Base-by-base conservation (phyloP, 2,113 vertebrate species). In the Tretioscincus oriximinensis region DNA sequence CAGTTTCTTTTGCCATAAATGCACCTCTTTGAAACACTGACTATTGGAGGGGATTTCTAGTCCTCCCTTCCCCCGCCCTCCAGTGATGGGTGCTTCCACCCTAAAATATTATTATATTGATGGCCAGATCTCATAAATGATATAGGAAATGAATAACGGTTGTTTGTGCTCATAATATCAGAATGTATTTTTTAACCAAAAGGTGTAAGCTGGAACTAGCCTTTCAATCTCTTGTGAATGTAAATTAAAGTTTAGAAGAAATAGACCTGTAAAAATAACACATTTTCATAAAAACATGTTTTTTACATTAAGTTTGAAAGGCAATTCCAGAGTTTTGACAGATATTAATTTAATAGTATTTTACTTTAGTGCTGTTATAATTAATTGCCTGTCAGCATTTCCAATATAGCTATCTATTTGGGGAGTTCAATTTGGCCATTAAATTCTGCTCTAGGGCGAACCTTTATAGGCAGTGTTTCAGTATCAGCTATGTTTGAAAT, bases 331-430 rank as follows among this genome's bases (percentile, higher is more conserved):
- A 89, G 80, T 88, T 87, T 64, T 84, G 80, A 60, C 82, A 85
- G 82, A 29, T 74, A 77, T 89, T 86, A 80, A 88, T 90, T 90
- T 90, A 92, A 85, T 80, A 82, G 31, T 79, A 81, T 91, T 81
- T 90, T 90, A 85, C 64, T 87, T 89, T 86, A 92, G 81, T 88
- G 89, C 85, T 67, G 4, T 41, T 85, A 80, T 86, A 90, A 87
- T 24, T 82, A 91, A 91, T 82, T 82, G 81, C 58, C 85, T 85
- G 83, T 86, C 87, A 85, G 80, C 74, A 78, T 47, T 83, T 92
- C 91, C 90, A 93, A 92, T 91, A 87, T 73, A 91, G 90, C 84
- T 84, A 90, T 77, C 90, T 88, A 86, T 90, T 87, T 86, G 9
- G 83, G 81, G 80, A 88, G 90, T 86, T 86, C 51, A 73, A 88